These are phyloP conservation scores for Anastatus disparis DNA, from an alignment of 1,140 invertebrate genomes.

Conservation along the genomic window DNA sequence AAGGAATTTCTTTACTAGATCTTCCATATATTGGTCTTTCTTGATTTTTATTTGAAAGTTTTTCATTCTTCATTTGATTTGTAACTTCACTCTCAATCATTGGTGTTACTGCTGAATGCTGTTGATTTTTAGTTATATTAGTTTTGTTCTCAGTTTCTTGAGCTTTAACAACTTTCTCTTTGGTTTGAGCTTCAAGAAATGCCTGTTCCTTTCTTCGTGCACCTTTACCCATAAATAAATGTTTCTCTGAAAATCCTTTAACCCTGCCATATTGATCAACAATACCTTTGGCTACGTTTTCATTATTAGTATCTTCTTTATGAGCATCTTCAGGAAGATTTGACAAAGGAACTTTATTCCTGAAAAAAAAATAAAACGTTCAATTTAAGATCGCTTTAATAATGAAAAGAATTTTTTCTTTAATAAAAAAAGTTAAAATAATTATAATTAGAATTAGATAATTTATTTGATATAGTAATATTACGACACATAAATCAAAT, in stretches of 20 bases:
- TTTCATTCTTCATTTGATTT: neutral
- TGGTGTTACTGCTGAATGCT: too few relatives aligned
- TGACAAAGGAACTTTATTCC: slow-evolving; percentile 1
- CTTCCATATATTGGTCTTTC: slow-evolving; percentile 8
- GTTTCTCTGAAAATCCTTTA: slow-evolving; percentile 34
- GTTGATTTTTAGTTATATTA: too few relatives aligned
- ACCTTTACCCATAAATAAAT: slow-evolving; percentile 41
- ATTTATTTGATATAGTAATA: too few relatives aligned
- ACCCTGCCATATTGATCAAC: slow-evolving; percentile 43
- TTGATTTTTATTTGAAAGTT: neutral
- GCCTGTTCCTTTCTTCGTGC: slow-evolving; percentile 45
- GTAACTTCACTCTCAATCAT: neutral
- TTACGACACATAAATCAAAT: too few relatives aligned
- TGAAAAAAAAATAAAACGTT: slow-evolving; percentile 24
- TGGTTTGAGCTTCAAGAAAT: slow-evolving; percentile 54
- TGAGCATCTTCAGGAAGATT: slow-evolving; percentile 4
- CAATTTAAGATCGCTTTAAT: too few relatives aligned
- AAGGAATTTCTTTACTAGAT: neutral
- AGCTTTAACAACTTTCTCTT: slow-evolving; percentile 5
- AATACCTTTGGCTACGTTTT: slow-evolving; percentile 19
- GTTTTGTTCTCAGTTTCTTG: neutral
- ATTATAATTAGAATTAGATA: too few relatives aligned
- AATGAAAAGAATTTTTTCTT: too few relatives aligned
- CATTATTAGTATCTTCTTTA: neutral
- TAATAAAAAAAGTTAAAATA: too few relatives aligned